Evolutionary conservation across 2,113 vertebrate species (phyloP), one percentile per base, ranked within the genome.

Genomic region (Phainopepla nitens): DNA sequence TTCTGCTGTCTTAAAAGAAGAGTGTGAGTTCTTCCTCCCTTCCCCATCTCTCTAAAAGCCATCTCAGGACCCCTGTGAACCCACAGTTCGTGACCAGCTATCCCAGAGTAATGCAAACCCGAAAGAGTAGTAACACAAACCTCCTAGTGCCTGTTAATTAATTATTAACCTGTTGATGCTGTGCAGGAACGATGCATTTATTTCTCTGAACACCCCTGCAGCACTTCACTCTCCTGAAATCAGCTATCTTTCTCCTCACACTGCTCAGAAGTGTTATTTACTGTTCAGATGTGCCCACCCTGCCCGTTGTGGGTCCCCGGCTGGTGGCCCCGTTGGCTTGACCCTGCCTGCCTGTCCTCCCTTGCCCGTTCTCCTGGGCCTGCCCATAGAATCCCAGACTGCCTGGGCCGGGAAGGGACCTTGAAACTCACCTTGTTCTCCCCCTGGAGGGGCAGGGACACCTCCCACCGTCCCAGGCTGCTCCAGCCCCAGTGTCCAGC

Each of bases 391-490:
- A 21, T 10, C 29, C 14, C 41, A 15, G 20, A 9, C 3, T 31
- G 20, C 5, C 9, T 25, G 6, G n/a, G 20, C 13, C 22, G 13
- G 9, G 29, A 54, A 54, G 16, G 25, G 16, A 31, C 41, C 19
- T 23, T 2, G 19, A 61, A 60, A 2, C 22, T 4, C 44, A 2
- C 0, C 31, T 0, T 1, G 14, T 44, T 0, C 53, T 53, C 24
- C 7, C 57, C 31, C 61, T 27, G 25, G 6, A 13, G 2, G 6
- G 51, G 47, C 84, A 71, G 75, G 56, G 65, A 62, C 65, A 13
- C 65, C n/a, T 79, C 4, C 56, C 73, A 54, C 56, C 5, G 6
- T 5, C 45, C 62, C 60, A 75, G 42, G 35, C 0, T n/a, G 60
- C 27, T 33, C 82, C 4, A 42, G 11, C 9, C 81, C 81, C 42